Conservation (phyloP, 1,140 invertebrate genomes). For the Caerostris darwini region DNA sequence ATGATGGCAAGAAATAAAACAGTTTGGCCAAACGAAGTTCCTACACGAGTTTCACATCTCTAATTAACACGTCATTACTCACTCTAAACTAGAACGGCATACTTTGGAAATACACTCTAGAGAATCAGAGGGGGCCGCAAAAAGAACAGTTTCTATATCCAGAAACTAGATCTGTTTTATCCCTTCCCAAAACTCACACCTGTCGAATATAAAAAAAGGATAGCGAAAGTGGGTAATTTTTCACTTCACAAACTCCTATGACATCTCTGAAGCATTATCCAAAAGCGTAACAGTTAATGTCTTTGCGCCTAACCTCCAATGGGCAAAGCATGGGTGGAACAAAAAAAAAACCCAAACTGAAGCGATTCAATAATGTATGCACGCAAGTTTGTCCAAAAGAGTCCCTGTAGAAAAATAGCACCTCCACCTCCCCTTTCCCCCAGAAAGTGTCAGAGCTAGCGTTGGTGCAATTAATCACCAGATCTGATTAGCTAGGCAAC, state of each 20-base stretch:
- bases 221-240: background rate
- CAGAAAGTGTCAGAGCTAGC: background rate
- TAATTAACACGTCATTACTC: conserved; percentile 10
- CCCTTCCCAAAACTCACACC: background rate
- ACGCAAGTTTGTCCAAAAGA: conserved; percentile 23
- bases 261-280: background rate
- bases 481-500: conserved; percentile 60
- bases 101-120: background rate
- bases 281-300: background rate
- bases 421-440: conserved; percentile 7
- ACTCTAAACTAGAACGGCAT: background rate
- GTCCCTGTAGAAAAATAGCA: background rate
- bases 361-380: conserved; percentile 6
- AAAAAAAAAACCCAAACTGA: background rate
- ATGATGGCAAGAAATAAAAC: background rate
- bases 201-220: background rate
- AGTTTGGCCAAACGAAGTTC: background rate
- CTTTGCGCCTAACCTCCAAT: background rate
- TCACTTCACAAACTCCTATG: background rate
- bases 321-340: background rate
- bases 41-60: background rate
- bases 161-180: background rate
- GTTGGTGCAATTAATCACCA: conserved; percentile 68
- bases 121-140: background rate
- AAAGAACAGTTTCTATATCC: background rate